These are phyloP conservation scores for Chloroceryle amazona DNA, from an alignment of 2,797 vertebrate species.

Conservation along the genomic window DNA sequence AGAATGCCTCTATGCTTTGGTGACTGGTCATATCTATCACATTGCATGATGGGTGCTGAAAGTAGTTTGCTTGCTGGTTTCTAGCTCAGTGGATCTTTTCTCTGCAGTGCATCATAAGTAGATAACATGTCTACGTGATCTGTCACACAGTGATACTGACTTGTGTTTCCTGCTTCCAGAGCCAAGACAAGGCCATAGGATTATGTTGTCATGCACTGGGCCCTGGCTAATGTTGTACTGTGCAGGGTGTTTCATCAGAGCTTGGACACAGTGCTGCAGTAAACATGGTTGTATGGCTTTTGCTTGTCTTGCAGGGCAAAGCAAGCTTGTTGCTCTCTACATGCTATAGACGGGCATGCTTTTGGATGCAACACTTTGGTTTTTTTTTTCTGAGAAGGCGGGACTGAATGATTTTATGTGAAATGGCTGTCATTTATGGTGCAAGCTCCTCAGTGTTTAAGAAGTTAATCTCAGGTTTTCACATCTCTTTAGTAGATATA, in stretches of 20 bases:
- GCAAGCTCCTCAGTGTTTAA: background rate
- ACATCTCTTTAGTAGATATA: background rate
- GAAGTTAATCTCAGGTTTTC: constrained; percentile 25
- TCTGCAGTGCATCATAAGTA: background rate
- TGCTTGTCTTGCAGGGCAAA: constrained; percentile 8
- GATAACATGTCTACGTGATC: background rate
- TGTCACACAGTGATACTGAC: background rate
- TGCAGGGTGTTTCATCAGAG: background rate
- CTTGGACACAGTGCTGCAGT: background rate
- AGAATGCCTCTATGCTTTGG: background rate
- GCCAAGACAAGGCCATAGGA: background rate
- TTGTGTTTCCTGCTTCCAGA: constrained; percentile 27
- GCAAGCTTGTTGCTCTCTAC: background rate
- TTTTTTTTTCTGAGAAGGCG: background rate
- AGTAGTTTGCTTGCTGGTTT: background rate
- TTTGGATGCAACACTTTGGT: background rate
- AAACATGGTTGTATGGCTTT: background rate
- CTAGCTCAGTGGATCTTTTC: background rate
- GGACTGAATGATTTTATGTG: background rate
- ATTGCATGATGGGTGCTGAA: fast-evolving
- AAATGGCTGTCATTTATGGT: background rate
- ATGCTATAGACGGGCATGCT: background rate
- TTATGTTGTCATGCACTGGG: background rate
- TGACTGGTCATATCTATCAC: background rate
- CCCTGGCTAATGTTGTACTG: background rate